phyloP scores from a whole-genome alignment of 1,140 invertebrate species.

The Zaprionus lachaisei region DNA sequence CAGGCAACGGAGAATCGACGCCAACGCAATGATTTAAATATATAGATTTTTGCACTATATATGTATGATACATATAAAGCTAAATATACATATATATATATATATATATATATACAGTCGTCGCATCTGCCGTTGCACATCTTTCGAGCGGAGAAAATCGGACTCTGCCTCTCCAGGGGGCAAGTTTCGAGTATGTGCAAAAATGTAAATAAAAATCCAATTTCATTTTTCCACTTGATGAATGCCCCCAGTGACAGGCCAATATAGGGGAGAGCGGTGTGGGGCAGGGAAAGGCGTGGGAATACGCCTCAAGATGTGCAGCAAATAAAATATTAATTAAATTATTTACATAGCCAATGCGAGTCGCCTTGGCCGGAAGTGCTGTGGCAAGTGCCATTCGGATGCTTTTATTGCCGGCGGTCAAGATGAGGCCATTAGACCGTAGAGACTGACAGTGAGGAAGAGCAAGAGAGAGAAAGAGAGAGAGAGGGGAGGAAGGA shows the following conservation, averaged over 20 bases:
- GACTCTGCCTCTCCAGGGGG: slow-evolving; percentile 31
- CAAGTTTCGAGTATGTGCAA: slow-evolving; percentile 55
- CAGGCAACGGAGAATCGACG: slow-evolving; percentile 40
- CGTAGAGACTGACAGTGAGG: neutral
- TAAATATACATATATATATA: slow-evolving; percentile 19
- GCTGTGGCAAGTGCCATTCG: slow-evolving; percentile 27
- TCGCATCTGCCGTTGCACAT: slow-evolving; percentile 30
- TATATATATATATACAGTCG: slow-evolving; percentile 5
- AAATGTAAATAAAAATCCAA: slow-evolving; percentile 63
- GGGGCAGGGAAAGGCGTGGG: neutral
- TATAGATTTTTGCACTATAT: slow-evolving; percentile 6
- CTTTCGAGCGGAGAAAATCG: slow-evolving; percentile 1
- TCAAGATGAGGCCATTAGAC: slow-evolving; percentile 37
- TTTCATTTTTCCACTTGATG: slow-evolving; percentile 41
- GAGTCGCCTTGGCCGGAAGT: slow-evolving; percentile 12
- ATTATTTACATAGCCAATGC: slow-evolving; percentile 66
- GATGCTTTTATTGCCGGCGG: slow-evolving; percentile 40
- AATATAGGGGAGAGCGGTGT: neutral
- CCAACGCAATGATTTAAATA: slow-evolving; percentile 46
- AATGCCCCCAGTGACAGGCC: slow-evolving; percentile 14
- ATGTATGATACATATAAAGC: slow-evolving; percentile 6
- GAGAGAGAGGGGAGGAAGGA: neutral
- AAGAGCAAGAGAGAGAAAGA: neutral
- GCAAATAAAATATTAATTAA: slow-evolving; percentile 77
- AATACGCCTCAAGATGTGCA: slow-evolving; percentile 30